phyloP scores from a whole-genome alignment of 2,113 vertebrate genomes.

The Morone chrysops region DNA sequence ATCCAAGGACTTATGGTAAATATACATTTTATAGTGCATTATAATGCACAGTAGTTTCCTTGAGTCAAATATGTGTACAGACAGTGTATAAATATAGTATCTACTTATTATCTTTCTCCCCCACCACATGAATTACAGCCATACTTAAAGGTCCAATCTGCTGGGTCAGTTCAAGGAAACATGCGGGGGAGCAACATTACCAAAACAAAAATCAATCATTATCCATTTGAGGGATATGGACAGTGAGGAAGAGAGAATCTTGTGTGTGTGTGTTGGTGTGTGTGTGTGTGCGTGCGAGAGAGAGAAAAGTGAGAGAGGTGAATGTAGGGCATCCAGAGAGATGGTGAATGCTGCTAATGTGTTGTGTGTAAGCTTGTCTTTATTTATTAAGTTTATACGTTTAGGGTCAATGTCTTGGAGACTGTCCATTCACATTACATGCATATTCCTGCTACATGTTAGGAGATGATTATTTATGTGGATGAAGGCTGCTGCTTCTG shows the following conservation, averaged over 20 bases:
- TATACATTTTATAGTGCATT: not conserved
- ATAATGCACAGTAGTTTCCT: not conserved
- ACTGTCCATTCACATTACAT: constrained; percentile 65
- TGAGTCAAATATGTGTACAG: constrained; percentile 4
- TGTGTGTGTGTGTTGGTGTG: constrained; percentile 1
- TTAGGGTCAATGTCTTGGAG: constrained; percentile 74
- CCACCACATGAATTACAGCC: constrained; percentile 46
- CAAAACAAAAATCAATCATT: constrained; percentile 71
- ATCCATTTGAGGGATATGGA: constrained; percentile 50
- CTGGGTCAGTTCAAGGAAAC: constrained; percentile 63
- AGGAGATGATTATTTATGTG: constrained; percentile 71
- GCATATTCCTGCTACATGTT: constrained; percentile 58
- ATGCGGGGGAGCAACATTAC: constrained; percentile 38
- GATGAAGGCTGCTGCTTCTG: constrained; percentile 49
- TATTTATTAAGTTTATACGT: constrained; percentile 71
- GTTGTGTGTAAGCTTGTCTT: constrained; percentile 58
- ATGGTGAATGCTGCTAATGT: constrained; percentile 58
- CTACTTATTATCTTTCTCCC: constrained; percentile 14
- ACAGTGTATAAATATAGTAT: constrained; percentile 26
- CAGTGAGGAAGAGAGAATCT: constrained; percentile 31
- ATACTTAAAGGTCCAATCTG: constrained; percentile 43
- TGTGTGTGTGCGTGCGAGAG: not conserved
- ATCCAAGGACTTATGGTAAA: not conserved
- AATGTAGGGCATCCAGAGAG: constrained; percentile 28
- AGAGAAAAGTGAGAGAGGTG: not conserved